Conservation (phyloP, 2,113 vertebrate genomes). For the Amphiprion percula region DNA sequence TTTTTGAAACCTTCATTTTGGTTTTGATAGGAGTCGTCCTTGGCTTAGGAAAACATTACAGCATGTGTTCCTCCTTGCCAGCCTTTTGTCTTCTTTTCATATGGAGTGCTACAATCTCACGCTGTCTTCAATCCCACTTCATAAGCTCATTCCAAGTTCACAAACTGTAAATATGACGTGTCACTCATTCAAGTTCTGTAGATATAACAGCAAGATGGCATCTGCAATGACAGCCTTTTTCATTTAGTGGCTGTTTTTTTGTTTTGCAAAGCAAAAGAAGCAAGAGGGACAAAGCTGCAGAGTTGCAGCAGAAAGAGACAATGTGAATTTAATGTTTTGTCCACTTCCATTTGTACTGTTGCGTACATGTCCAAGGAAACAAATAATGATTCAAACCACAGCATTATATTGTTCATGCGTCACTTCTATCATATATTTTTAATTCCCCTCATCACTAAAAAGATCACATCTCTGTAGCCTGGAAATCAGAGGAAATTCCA, state of each 20-base stretch:
- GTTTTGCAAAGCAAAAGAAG: constrained; percentile 11
- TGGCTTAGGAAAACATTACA: constrained; percentile 47
- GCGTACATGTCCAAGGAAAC: not conserved
- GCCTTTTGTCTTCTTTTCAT: constrained; percentile 62
- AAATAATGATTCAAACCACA: not conserved
- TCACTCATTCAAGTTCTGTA: constrained; percentile 29
- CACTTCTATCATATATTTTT: not conserved
- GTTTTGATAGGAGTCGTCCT: constrained; percentile 22
- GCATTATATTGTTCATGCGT: not conserved
- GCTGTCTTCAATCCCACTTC: constrained; percentile 41
- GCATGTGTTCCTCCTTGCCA: constrained; percentile 34
- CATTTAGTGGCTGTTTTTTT: constrained; percentile 16
- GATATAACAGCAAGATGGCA: constrained; percentile 28
- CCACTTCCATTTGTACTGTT: not conserved
- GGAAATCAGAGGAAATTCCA: not conserved
- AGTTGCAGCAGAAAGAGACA: constrained; percentile 5
- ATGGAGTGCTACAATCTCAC: constrained; percentile 36
- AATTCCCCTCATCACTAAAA: not conserved
- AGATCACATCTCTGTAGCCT: constrained; percentile 13
- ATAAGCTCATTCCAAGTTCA: constrained; percentile 50
- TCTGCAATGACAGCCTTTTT: constrained; percentile 4
- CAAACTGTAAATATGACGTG: constrained; percentile 47
- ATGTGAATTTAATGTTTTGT: constrained; percentile 12
- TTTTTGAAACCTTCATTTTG: constrained; percentile 33
- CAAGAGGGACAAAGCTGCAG: constrained; percentile 18